Evolutionary conservation across 2,888 invertebrate genomes (phyloP), one percentile per base, ranked within the genome.

Genomic region (Ceraclea dissimilis): DNA sequence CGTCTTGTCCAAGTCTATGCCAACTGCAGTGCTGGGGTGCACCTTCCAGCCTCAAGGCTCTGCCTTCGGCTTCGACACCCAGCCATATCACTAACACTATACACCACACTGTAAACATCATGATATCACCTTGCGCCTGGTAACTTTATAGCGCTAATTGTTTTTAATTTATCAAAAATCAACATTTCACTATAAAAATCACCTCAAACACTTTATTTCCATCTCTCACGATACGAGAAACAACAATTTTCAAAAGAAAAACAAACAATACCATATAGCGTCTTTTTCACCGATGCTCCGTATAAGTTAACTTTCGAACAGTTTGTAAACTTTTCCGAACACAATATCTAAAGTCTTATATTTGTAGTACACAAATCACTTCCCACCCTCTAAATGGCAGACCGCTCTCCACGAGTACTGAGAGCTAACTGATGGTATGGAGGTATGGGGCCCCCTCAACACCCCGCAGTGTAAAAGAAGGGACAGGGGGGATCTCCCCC

Each of bases 11-110:
- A 70, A 80, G 79, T 58, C 78, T 76, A 69, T 80, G 80, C 87
- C 87, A 86, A 70, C 84, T 82, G 74, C 88, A 88, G 70, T 85
- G 86, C 70, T 80, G 81, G 62, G 86, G 86, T 58, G 83, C 81
- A 69, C 82, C 82, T 65, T 83, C 81, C 67, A 20, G 52, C 43
- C 55, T 39, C 1, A 47, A 21, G 52, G 56, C 50, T n/a, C 52
- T 39, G 50, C 43, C 49, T 20, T 44, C 21, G 39, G 39, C 54
- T 17, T 47, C 54, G 6, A 22, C 52, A 17, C 13, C 47, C 48
- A 33, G 13, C 46, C 17, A 11, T 4, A 18, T 17, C 51, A 51
- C 20, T 18, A 51, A 21, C 44, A 48, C 52, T 2, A 51, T 10
- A 43, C 46, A 43, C 47, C 54, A 39, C 54, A 49, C 39, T 31